These are phyloP conservation scores for Yponomeuta cagnagella DNA, from an alignment of 2,888 invertebrate genomes.

Conservation along the genomic window DNA sequence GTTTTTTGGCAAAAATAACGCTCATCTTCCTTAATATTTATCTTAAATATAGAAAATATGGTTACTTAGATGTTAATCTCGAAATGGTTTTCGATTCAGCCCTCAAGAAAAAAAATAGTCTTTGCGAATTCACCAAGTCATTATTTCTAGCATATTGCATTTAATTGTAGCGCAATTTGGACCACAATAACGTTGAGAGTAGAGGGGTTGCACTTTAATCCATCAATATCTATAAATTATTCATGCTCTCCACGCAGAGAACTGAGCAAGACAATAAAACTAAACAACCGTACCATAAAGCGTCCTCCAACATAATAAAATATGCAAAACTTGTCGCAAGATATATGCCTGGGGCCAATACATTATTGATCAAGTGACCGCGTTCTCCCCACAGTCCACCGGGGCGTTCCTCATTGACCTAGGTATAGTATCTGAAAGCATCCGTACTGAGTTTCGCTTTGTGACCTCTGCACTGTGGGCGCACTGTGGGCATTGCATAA, in stretches of 20 bases:
- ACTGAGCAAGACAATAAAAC: slow-evolving; percentile 25
- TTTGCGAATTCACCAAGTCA: too few relatives aligned
- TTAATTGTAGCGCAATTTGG: too few relatives aligned
- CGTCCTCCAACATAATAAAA: slow-evolving; percentile 12
- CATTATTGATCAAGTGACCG: slow-evolving; percentile 62
- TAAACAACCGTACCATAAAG: slow-evolving; percentile 16
- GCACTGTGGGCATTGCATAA: too few relatives aligned
- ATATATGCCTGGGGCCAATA: slow-evolving; percentile 35
- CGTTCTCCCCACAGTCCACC: slow-evolving; percentile 18
- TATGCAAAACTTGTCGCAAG: slow-evolving; percentile 31
- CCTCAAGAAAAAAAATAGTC: too few relatives aligned
- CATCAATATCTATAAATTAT: slow-evolving; percentile 24
- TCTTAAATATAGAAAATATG: too few relatives aligned
- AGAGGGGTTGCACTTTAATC: not conserved
- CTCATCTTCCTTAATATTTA: too few relatives aligned
- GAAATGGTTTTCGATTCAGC: too few relatives aligned
- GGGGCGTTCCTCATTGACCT: not conserved
- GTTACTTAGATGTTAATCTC: too few relatives aligned
- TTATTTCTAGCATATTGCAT: too few relatives aligned
- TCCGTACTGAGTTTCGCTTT: not conserved
- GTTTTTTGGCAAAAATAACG: too few relatives aligned
- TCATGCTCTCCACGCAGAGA: slow-evolving; percentile 21
- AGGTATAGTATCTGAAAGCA: not conserved
- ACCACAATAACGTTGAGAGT: not conserved
- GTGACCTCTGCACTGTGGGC: too few relatives aligned